phyloP scores from a whole-genome alignment of 2,888 invertebrate genomes.

The Yponomeuta cagnagella region DNA sequence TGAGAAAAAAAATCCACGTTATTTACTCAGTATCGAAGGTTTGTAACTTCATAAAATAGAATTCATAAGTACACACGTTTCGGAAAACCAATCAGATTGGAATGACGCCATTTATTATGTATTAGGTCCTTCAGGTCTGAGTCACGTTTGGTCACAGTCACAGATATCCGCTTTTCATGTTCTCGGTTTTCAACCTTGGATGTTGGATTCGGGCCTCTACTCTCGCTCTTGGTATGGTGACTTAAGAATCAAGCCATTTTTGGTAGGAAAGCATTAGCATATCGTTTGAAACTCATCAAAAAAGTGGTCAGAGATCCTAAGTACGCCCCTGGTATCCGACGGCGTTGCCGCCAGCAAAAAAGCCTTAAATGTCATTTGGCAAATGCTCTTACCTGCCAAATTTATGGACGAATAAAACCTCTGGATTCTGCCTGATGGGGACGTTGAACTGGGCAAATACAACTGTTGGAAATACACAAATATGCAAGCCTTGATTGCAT shows the following conservation, averaged over 20 bases:
- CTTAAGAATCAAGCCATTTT: not conserved
- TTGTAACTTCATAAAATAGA: not conserved
- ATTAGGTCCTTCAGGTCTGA: not conserved
- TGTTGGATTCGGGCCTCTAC: not conserved
- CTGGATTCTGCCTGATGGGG: not conserved
- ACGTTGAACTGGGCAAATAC: not conserved
- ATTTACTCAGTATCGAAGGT: not conserved
- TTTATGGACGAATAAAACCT: constrained; percentile 3
- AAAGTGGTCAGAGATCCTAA: not conserved
- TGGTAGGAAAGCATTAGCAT: not conserved
- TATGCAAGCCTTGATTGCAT: not conserved
- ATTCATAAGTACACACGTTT: not conserved
- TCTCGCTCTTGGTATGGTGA: not conserved
- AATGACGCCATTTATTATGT: not conserved
- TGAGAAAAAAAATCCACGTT: no score
- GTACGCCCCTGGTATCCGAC: not conserved
- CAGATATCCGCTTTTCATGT: constrained; percentile 3
- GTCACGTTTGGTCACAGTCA: not conserved
- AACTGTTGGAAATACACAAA: not conserved
- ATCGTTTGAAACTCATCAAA: not conserved
- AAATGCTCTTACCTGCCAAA: constrained; percentile 3
- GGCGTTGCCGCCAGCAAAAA: not conserved
- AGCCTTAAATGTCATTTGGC: constrained; percentile 3
- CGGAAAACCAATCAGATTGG: not conserved
- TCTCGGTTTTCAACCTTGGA: not conserved